These are phyloP conservation scores for Melanogrammus aeglefinus DNA, from an alignment of 2,797 vertebrate species.

Conservation along the genomic window DNA sequence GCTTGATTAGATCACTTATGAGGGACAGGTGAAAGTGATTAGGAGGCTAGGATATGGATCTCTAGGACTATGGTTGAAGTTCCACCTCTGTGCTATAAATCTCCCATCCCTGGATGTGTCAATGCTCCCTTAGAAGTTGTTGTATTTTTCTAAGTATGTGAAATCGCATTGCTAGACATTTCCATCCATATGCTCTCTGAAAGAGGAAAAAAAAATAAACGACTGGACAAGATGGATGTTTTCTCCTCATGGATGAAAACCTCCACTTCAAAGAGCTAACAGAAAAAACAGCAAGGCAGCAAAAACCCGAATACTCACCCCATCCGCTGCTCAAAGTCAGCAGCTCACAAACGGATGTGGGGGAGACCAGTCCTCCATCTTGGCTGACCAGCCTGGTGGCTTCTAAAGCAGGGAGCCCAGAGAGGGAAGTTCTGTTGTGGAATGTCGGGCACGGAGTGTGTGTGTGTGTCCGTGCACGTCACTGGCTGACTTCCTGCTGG, in stretches of 20 bases:
- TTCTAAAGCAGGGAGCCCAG: conserved; percentile 31
- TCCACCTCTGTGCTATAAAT: background rate
- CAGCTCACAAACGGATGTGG: conserved; percentile 47
- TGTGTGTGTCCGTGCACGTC: background rate
- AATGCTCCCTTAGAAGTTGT: background rate
- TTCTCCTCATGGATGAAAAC: conserved; percentile 22
- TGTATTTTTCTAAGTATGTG: background rate
- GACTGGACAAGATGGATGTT: conserved; percentile 37
- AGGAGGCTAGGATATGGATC: background rate
- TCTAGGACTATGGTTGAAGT: background rate
- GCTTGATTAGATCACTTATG: background rate
- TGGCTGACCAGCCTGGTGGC: conserved; percentile 40
- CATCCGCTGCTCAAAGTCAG: conserved; percentile 45
- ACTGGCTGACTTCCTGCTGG: conserved; percentile 1
- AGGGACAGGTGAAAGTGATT: background rate
- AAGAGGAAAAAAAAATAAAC: conserved; percentile 20
- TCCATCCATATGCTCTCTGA: background rate
- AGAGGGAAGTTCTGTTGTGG: conserved; percentile 29
- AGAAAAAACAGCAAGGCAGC: conserved; percentile 37
- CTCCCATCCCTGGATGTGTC: background rate
- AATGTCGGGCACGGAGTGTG: conserved; percentile 40
- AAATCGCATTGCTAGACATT: background rate
- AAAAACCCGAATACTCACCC: conserved; percentile 20
- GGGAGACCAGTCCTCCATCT: conserved; percentile 26
- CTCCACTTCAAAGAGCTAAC: conserved; percentile 52